Evolutionary conservation across 1,140 invertebrate species (phyloP), one percentile per base, ranked within the genome.

Genomic region (Vollenhovia emeryi): DNA sequence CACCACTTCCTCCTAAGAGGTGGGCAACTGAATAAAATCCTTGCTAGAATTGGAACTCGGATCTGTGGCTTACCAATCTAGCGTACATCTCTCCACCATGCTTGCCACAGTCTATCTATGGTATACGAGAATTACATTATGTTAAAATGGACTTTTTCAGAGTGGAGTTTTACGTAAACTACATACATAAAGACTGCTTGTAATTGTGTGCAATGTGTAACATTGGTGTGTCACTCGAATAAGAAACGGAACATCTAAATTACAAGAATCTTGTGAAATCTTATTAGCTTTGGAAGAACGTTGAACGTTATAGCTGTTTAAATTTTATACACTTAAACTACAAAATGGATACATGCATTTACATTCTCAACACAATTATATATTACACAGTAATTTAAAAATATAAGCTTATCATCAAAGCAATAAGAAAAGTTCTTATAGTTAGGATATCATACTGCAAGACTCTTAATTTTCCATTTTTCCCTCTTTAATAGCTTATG

Each of bases 321-420:
- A 66, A 68, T 48, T 69, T 60, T 57, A 78, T 33, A 48, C 43
- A 68, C 33, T 50, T 68, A 57, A 55, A 69, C 24, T 80, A 69
- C 5, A 82, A 73, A n/a, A 82, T 30, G 52, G 21, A 79, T 40
- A 79, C 57, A 75, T n/a, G 13, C 60, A 66, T 79, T 66, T 79
- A 79, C 60, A 62, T 50, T 87, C 79, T 48, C 43, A 48, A 11
- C 7, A 85, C 24, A 9, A 18, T 75, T n/a, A 30, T 55, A 50
- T 86, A 83, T 88, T 89, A 71, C 73, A 89, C n/a, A 89, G 33
- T 73, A 88, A 88, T 88, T 66, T 78, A 86, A 45, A 62, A 71
- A 66, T 36, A 55, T 48, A 84, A 68, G 40, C 71, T 84, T 59
- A 75, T 27, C 2, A 60, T 76, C 9, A 50, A 2, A 48, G 36